These are phyloP conservation scores for Macropus fuliginosus DNA, from an alignment of 2,797 vertebrate species.

Conservation along the genomic window DNA sequence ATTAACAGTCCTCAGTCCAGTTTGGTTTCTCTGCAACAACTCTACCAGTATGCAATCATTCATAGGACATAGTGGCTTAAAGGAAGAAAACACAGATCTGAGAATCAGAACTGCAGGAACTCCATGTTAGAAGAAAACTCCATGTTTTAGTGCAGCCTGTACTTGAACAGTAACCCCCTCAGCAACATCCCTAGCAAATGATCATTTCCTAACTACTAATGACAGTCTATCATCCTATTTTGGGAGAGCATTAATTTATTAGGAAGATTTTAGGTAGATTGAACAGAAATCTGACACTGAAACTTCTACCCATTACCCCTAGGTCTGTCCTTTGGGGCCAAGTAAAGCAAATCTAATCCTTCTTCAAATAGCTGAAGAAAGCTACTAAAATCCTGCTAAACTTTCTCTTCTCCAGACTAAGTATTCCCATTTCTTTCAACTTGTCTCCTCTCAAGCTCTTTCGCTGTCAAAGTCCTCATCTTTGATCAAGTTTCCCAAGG, in stretches of 20 bases:
- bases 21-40: not conserved
- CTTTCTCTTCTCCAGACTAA: not conserved
- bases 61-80: not conserved
- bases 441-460: not conserved
- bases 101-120: not conserved
- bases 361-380: not conserved
- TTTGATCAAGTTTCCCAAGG: not conserved
- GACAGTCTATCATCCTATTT: not conserved
- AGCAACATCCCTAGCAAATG: not conserved
- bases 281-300: not conserved
- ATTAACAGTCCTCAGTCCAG: not conserved
- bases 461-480: not conserved
- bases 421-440: not conserved
- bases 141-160: not conserved
- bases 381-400: not conserved
- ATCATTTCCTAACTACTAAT: not conserved
- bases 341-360: not conserved
- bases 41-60: not conserved
- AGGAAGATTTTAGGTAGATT: not conserved
- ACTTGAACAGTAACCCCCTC: not conserved
- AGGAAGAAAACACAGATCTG: not conserved
- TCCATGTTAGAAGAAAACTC: not conserved
- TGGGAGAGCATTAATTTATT: not conserved
- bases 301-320: not conserved
- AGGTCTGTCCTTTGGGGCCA: not conserved